Base-by-base conservation (phyloP, 1,140 invertebrate genomes). In the Melipona quadrifasciata region DNA sequence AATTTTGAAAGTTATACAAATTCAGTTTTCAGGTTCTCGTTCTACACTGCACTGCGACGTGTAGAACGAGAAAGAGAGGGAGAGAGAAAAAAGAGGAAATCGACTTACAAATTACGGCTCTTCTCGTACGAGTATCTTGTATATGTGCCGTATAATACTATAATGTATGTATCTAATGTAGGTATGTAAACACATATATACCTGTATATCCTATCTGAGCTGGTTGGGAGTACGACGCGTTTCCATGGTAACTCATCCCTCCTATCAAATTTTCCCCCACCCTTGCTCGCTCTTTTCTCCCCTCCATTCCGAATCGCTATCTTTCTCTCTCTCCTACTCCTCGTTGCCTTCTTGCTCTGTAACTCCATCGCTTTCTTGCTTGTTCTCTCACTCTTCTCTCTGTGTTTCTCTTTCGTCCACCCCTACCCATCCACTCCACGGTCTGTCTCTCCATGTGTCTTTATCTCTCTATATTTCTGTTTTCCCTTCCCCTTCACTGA, bases 181-280 rank as follows among this genome's bases (percentile, higher is more conserved):
- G 82, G 78, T 77, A 79, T 88, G 85, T 88, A 83, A 76, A 88
- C 84, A 90, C 77, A 85, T 80, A 85, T 89, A 86, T 70, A 87
- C 70, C 80, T 90, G 85, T 89, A 85, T 85, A 85, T 89, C 87
- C 85, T 90, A 86, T 92, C 86, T 83, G 84, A 92, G 91, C 80
- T 86, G 90, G 83, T 87, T 78, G 89, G 85, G 81, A 90, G 89
- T 84, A 91, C 90, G 90, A 92, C 92, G 92, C 90, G 94, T 94
- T 93, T 90, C 93, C 92, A 88, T 92, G 90, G 93, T 82, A 92
- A 94, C 94, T 85, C 86, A 90, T 91, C 92, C 88, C 91, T 89
- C 88, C 87, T 90, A 86, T 89, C 87, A 87, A 88, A 91, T 84
- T 82, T 88, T 64, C 74, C 53, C 53, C 58, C 65, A 53, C 65